Evolutionary conservation across 2,113 vertebrate species (phyloP).

Genomic region (Lamprologus tigripictilis): DNA sequence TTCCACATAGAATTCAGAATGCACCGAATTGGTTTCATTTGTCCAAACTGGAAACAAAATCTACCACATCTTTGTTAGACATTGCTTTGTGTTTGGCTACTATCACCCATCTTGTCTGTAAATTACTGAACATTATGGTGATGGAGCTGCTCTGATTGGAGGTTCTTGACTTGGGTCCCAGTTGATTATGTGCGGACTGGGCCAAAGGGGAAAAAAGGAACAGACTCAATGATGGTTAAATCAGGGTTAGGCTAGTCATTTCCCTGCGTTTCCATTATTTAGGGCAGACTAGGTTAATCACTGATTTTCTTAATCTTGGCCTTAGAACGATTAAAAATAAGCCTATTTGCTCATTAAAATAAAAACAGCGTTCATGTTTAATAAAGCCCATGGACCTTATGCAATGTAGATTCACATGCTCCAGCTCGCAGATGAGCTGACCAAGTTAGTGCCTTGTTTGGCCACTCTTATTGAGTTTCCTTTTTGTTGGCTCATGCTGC

Average conservation of each 20-base stretch:
- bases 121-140: background rate
- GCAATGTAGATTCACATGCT: background rate
- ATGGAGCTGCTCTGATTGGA: background rate
- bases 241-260: background rate
- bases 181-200: background rate
- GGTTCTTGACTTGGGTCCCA: background rate
- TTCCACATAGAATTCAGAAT: background rate
- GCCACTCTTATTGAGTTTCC: constrained; percentile 31
- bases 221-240: background rate
- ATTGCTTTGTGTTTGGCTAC: background rate
- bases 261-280: background rate
- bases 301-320: background rate
- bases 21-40: background rate
- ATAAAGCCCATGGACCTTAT: background rate
- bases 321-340: background rate
- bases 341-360: background rate
- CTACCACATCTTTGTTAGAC: background rate
- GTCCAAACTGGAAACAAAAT: background rate
- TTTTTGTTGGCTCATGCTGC: background rate
- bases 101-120: background rate
- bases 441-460: background rate
- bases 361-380: background rate
- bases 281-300: background rate
- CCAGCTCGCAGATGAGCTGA: background rate
- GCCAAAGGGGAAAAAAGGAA: background rate